These are phyloP conservation scores for Brachyrhaphis roseni DNA, from an alignment of 2,797 vertebrate species.

Conservation along the genomic window DNA sequence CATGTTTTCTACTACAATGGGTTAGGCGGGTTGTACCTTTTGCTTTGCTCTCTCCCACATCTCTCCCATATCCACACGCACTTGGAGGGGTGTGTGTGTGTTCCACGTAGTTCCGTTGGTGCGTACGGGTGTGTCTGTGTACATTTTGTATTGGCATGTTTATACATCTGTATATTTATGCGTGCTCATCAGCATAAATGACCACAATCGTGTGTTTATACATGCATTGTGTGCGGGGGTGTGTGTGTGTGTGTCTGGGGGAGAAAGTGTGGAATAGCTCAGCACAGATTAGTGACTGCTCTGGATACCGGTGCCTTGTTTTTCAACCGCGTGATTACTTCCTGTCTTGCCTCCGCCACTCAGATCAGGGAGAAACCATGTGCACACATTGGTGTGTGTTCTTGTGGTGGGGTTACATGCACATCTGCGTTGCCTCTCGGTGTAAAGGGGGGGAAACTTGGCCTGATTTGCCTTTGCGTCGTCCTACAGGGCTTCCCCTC, in stretches of 20 bases:
- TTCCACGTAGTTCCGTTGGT: slow-evolving; percentile 56
- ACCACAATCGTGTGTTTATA: slow-evolving; percentile 53
- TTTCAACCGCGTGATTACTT: slow-evolving; percentile 85
- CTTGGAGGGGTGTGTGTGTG: not conserved
- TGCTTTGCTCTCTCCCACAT: slow-evolving; percentile 41
- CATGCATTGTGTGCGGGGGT: slow-evolving; percentile 50
- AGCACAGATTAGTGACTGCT: slow-evolving; percentile 79
- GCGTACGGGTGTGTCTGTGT: slow-evolving; percentile 40
- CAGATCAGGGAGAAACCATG: slow-evolving; percentile 26
- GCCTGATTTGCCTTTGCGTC: slow-evolving; percentile 52
- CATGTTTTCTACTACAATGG: slow-evolving; percentile 78
- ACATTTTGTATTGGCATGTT: slow-evolving; percentile 48
- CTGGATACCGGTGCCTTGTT: slow-evolving; percentile 76
- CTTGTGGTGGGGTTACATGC: slow-evolving; percentile 45
- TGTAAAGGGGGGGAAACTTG: slow-evolving; percentile 56
- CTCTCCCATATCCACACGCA: not conserved
- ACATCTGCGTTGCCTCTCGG: slow-evolving; percentile 74
- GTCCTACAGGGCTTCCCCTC: slow-evolving; percentile 73
- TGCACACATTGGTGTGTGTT: slow-evolving; percentile 27
- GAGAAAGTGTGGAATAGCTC: slow-evolving; percentile 83
- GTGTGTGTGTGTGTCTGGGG: slow-evolving; percentile 1
- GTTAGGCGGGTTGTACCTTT: slow-evolving; percentile 81
- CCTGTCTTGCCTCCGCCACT: slow-evolving; percentile 78
- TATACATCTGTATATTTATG: slow-evolving; percentile 61
- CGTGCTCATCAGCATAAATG: slow-evolving; percentile 66